Base-by-base conservation (phyloP, 2,113 vertebrate species). In the Geococcyx californianus region DNA sequence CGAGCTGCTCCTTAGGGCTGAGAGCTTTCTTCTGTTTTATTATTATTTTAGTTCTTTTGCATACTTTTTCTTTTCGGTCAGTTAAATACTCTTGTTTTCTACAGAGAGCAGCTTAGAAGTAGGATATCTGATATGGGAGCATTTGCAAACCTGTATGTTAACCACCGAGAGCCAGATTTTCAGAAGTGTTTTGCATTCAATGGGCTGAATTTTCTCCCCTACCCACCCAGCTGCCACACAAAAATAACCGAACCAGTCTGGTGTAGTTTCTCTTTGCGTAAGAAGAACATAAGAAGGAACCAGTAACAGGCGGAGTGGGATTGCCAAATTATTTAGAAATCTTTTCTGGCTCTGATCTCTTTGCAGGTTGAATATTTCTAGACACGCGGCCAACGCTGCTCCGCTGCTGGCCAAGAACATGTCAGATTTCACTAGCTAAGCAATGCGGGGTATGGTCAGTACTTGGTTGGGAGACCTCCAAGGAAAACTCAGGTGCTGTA, bases 401-500 rank as follows among this genome's bases (percentile, higher is more conserved):
- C 2, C 0, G 6, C 67, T 4, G 47, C 93, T 60, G 93, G 95
- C 95, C 96, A 96, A 97, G 93, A 96, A 93, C 93, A 60, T 95
- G 95, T 96, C 96, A 94, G 94, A 89, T 96, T 96, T 93, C 94
- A 90, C 94, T 79, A 92, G 88, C 93, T 92, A 93, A 96, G 95
- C 92, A 95, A 11, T 64, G 93, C 47, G 25, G 92, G 90, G 68
- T 33, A 34, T 45, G 95, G 88, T 44, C 94, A 74, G 92, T 36
- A 10, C 54, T 45, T 28, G 73, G n/a, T 8, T 96, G 95, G 94
- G 94, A 87, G 60, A 24, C 7, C 83, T 97, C 96, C 96, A 97
- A 96, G 85, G 76, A 95, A 95, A 96, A 96, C 92, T 94, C 96
- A 96, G 94, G 93, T 97, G 96, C 92, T 95, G 88, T 80, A 90